These are phyloP conservation scores for Actinemys pallida DNA, from an alignment of 2,113 vertebrate species.

Conservation along the genomic window DNA sequence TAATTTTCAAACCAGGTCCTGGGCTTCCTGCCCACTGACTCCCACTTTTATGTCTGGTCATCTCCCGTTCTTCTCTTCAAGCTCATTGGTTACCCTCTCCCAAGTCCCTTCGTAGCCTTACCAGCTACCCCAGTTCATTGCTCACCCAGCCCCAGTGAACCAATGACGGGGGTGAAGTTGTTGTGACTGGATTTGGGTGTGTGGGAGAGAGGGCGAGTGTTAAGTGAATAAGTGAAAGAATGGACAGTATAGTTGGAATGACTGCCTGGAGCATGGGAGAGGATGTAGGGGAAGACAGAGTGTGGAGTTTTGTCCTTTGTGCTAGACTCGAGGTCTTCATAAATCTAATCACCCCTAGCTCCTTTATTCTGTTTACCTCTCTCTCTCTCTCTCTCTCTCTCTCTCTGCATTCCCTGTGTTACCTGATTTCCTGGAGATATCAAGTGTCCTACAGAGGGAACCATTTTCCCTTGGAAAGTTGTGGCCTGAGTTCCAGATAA, in stretches of 20 bases:
- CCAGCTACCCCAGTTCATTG: neutral
- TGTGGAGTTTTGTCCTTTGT: neutral
- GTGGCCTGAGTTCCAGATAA: neutral
- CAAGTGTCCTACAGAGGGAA: neutral
- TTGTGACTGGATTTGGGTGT: rapidly evolving
- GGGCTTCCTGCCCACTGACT: rapidly evolving
- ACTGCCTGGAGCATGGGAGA: neutral
- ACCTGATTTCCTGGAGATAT: neutral
- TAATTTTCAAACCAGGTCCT: neutral
- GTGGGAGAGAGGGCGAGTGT: neutral
- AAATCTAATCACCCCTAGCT: neutral
- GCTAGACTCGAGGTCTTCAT: neutral
- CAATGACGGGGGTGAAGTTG: neutral
- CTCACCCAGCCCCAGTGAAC: neutral
- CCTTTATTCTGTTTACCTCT: neutral
- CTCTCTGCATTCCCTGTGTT: neutral
- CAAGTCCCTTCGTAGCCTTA: rapidly evolving
- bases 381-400: neutral
- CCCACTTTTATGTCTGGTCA: neutral
- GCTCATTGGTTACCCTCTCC: neutral
- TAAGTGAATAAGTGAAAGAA: neutral
- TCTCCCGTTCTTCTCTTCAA: neutral
- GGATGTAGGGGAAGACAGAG: neutral
- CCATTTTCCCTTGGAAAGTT: neutral
- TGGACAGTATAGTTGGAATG: neutral